phyloP scores from a whole-genome alignment of 2,113 vertebrate genomes.

The Pedionomus torquatus region DNA sequence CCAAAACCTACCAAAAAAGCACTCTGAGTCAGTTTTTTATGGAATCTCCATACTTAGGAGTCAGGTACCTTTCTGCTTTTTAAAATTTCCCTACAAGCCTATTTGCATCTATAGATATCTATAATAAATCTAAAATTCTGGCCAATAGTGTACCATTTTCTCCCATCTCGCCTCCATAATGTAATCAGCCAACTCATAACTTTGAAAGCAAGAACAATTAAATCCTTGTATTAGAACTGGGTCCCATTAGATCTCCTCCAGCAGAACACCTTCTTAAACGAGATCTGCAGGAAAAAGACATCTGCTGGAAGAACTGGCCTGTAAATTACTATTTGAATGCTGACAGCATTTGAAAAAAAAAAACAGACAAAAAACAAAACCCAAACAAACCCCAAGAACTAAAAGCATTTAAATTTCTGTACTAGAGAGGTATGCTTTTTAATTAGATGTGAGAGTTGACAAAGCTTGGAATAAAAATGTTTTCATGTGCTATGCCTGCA shows the following conservation, averaged over 20 bases:
- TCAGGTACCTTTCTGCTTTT: neutral
- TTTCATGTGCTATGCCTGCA: constrained; percentile 46
- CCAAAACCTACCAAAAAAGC: neutral
- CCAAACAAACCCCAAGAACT: neutral
- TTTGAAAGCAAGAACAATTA: constrained; percentile 60
- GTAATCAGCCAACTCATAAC: constrained; percentile 52
- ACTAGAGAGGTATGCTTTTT: constrained; percentile 38
- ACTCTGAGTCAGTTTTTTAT: neutral
- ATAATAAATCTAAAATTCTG: neutral
- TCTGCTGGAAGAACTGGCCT: constrained; percentile 40
- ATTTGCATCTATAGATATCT: neutral
- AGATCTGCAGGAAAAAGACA: constrained; percentile 30
- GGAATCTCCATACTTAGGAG: neutral
- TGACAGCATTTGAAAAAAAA: neutral
- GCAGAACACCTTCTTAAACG: constrained; percentile 29
- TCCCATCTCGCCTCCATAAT: neutral
- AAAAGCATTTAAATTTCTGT: constrained; percentile 33
- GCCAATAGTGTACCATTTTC: neutral
- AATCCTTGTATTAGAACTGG: constrained; percentile 3
- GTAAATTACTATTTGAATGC: constrained; percentile 60
- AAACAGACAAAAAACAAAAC: neutral
- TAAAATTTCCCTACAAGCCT: neutral
- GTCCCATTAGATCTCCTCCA: constrained; percentile 37
- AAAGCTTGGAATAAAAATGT: constrained; percentile 55
- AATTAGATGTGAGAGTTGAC: constrained; percentile 58